A percentile compares a stretch with the other conserved stretches of the same genome.
Conservation (phyloP, 1,140 invertebrate species). For the Pseudomyrmex gracilis region DNA sequence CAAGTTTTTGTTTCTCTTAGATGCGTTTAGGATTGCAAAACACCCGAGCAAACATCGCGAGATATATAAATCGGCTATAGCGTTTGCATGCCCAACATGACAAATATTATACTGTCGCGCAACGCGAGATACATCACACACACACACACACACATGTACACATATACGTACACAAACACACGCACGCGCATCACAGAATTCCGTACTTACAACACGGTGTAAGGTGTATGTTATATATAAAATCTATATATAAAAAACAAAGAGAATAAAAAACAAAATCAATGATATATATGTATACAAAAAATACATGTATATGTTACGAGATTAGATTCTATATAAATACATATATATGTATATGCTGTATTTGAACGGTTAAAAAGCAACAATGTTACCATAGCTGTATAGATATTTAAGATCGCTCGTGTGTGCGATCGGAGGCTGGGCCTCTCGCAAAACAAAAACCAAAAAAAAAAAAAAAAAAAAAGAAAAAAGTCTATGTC, state of each 20-base stretch:
- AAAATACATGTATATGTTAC: conserved; percentile 60
- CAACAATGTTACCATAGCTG: conserved; percentile 62
- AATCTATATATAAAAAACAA: conserved; percentile 35
- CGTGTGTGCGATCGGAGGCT: conserved; percentile 72
- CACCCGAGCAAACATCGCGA: background rate
- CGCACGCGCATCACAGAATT: background rate
- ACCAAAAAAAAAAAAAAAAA: background rate
- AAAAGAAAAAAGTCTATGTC: background rate
- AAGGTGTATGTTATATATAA: conserved; percentile 46
- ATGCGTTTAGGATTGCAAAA: conserved; percentile 4
- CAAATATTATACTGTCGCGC: conserved; percentile 12
- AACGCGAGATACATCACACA: background rate
- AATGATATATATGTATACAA: conserved; percentile 54
- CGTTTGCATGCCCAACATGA: conserved; percentile 35
- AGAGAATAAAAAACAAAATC: conserved; percentile 29
- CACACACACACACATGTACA: too few relatives aligned
- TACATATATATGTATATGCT: conserved; percentile 52
- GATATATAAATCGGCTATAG: conserved; percentile 2
- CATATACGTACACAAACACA: too few relatives aligned
- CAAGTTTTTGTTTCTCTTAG: background rate
- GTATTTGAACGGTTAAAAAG: conserved; percentile 53
- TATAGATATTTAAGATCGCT: conserved; percentile 75
- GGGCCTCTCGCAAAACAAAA: conserved; percentile 72
- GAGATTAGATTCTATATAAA: conserved; percentile 53
- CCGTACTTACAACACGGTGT: background rate